phyloP scores from a whole-genome alignment of 2,113 vertebrate genomes.

The Chaetura pelagica region DNA sequence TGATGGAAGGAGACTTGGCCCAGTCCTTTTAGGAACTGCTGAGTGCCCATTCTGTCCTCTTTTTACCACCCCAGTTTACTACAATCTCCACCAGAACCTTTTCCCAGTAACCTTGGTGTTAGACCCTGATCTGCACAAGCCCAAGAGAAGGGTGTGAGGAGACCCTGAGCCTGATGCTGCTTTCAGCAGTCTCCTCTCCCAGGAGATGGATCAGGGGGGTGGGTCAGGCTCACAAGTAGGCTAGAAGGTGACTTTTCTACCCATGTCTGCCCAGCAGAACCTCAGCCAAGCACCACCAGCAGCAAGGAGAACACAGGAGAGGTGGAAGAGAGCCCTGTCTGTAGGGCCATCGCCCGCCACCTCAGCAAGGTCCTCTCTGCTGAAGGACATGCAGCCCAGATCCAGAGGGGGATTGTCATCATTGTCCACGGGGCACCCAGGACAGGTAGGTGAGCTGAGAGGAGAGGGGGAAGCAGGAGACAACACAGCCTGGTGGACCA shows the following conservation, averaged over 20 bases:
- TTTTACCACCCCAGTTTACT: background rate
- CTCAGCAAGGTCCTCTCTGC: constrained; percentile 74
- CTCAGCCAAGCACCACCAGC: constrained; percentile 33
- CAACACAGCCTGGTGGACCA: fast-evolving
- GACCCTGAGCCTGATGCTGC: fast-evolving
- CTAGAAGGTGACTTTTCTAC: background rate
- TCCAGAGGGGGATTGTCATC: constrained; percentile 79
- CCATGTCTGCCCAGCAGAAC: background rate
- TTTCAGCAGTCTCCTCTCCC: background rate
- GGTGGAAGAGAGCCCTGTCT: constrained; percentile 75
- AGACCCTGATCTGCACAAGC: background rate
- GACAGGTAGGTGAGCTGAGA: constrained; percentile 74
- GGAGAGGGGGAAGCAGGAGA: background rate
- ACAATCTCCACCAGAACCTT: no score
- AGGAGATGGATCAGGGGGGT: background rate
- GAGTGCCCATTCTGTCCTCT: background rate
- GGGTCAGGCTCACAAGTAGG: background rate
- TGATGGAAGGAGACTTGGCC: background rate
- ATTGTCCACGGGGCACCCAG: constrained; percentile 86
- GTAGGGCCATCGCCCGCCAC: constrained; percentile 76
- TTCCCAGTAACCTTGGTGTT: background rate
- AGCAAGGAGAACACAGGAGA: constrained; percentile 64
- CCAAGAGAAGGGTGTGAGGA: background rate
- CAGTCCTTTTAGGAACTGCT: background rate
- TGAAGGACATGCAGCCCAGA: constrained; percentile 65